Evolutionary conservation across 2,113 vertebrate genomes (phyloP), one percentile per base, ranked within the genome.

Genomic region (Butorides virescens): DNA sequence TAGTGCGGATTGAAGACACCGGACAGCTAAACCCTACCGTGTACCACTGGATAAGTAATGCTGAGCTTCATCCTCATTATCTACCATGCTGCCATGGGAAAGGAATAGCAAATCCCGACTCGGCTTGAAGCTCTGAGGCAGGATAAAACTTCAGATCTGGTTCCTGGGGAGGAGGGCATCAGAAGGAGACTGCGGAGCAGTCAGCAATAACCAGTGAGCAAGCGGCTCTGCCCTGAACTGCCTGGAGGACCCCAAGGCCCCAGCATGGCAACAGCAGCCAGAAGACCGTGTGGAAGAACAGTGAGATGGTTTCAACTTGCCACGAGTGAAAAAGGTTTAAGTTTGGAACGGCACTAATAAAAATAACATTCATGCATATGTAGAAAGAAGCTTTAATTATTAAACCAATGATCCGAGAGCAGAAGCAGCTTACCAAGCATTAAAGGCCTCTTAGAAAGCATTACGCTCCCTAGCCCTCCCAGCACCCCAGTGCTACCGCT

Each of bases 381-480:
- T 2, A 80, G 46, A 84, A 93, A 94, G 83, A 73, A 83, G 56
- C 55, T 81, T 96, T 59, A 95, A 93, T 92, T 90, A 90, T 83
- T 95, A 84, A 89, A 92, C 50, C 84, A 75, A 80, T 84, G 55
- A 94, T 74, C 32, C 11, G 9, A 80, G 58, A 70, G 36, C 82
- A 86, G 71, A 93, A 96, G 88, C 46, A 90, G 78, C 79, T 86
- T 86, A 95, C 42, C 8, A 83, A 90, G 92, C 82, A 94, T 62
- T 86, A 92, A 94, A 90, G 50, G 72, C 86, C 79, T 93, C 92
- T 93, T 81, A 93, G 86, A 95, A 74, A 86, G 79, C 75, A 88
- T 94, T 74, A 84, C 11, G 42, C 29, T 63, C 59, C 84, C 80
- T 14, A 88, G n/a, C 5, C 50, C 30, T 87, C 74, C 70, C 19